A percentile compares a stretch with the other conserved stretches of the same genome.
Conservation (phyloP, 2,113 vertebrate genomes). For the Opisthocomus hoazin region DNA sequence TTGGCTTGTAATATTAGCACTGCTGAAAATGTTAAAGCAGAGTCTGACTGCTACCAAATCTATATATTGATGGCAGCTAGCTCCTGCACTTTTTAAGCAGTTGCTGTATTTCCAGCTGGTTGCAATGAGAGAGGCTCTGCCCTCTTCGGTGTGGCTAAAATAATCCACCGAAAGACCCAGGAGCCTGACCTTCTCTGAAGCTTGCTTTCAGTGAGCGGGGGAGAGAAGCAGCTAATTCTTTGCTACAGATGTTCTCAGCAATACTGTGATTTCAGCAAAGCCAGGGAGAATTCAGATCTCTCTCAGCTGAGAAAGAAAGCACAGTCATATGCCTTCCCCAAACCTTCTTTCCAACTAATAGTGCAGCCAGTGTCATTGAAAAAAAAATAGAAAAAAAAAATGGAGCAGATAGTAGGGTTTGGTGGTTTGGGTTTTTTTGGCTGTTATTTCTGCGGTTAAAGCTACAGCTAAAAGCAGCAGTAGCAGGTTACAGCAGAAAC, state of each 20-base stretch:
- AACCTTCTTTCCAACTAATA: neutral
- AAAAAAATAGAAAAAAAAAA: neutral
- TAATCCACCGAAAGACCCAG: neutral
- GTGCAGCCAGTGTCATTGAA: constrained; percentile 1
- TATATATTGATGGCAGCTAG: neutral
- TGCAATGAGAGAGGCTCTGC: neutral
- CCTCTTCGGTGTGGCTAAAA: neutral
- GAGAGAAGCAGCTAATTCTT: neutral
- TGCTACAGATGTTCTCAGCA: neutral
- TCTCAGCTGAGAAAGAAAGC: constrained; percentile 20
- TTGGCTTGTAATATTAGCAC: neutral
- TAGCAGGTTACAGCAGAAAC: constrained; percentile 33
- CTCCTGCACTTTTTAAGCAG: neutral
- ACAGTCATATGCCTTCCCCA: neutral
- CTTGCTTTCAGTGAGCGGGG: neutral
- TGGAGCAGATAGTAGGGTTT: neutral
- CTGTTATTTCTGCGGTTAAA: constrained; percentile 4
- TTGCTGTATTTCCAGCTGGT: neutral
- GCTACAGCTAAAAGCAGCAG: constrained; percentile 35
- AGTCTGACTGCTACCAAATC: neutral
- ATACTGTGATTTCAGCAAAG: neutral
- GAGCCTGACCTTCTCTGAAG: neutral
- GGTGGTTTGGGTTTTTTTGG: neutral
- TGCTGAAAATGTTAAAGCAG: neutral
- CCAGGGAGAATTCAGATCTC: neutral